Percentiles rank a stretch among this genome's conserved stretches.
phyloP scores from a whole-genome alignment of 2,888 invertebrate species.

The Philaethria dido region DNA sequence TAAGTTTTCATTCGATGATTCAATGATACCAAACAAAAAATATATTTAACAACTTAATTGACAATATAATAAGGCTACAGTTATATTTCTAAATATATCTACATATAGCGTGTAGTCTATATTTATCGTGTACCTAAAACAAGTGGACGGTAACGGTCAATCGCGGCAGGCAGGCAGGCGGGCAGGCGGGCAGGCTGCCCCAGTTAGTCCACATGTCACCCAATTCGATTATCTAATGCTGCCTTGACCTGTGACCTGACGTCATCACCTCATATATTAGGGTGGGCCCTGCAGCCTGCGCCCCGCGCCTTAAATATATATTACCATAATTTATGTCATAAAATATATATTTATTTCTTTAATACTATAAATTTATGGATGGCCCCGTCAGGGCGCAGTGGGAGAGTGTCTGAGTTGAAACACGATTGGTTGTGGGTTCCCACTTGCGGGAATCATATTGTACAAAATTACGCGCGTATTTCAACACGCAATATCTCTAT shows the following conservation, averaged over 20 bases:
- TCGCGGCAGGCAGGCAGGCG: conserved; percentile 9
- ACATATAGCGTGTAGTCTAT: neutral
- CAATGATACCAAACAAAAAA: neutral
- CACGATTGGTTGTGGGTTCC: no score
- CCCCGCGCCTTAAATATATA: neutral
- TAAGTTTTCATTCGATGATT: no score
- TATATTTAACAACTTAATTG: neutral
- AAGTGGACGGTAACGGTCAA: neutral
- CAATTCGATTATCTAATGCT: conserved; percentile 27
- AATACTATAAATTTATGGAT: neutral
- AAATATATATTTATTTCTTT: no score
- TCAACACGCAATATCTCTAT: no score
- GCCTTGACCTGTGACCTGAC: conserved; percentile 31
- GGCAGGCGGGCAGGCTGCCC: conserved; percentile 23
- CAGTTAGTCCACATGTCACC: conserved; percentile 24
- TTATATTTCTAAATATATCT: neutral
- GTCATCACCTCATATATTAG: conserved; percentile 14
- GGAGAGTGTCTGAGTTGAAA: no score
- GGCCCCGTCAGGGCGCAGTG: no score
- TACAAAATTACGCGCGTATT: no score
- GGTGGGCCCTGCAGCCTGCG: conserved; percentile 9
- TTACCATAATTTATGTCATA: neutral
- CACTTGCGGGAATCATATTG: no score
- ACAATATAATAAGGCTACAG: neutral
- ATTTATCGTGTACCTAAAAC: conserved; percentile 7